A percentile compares a stretch with the other conserved stretches of the same genome.
Conservation (phyloP, 1,140 invertebrate genomes). For the Anastrepha ludens region DNA sequence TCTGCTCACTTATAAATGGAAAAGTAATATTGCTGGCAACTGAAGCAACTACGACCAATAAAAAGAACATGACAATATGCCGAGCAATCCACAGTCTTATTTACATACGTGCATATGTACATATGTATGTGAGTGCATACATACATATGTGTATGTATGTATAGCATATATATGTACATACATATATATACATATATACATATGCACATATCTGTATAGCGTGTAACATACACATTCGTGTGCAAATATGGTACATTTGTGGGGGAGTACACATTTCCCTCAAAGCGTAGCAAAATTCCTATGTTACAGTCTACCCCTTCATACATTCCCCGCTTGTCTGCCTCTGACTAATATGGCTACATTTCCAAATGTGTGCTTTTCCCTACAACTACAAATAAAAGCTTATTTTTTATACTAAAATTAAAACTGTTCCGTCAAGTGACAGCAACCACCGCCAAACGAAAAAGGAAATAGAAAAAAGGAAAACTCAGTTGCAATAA, state of each 20-base stretch:
- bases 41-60: neutral
- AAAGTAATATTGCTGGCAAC: neutral
- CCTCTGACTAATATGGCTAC: neutral
- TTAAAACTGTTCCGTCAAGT: conserved; percentile 19
- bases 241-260: neutral
- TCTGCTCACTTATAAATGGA: neutral
- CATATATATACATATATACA: neutral
- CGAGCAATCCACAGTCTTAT: neutral
- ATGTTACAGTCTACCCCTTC: neutral
- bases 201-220: neutral
- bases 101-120: neutral
- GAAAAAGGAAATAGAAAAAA: neutral
- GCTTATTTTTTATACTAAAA: conserved; percentile 1
- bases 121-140: neutral
- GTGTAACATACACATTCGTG: neutral
- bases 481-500: conserved; percentile 21
- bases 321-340: neutral
- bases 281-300: neutral
- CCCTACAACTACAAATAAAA: conserved; percentile 2
- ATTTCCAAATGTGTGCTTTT: neutral
- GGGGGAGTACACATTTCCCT: neutral
- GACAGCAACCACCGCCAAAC: neutral
- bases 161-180: neutral
- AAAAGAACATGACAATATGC: conserved; percentile 22
- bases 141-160: neutral